Percentiles rank a stretch among this genome's conserved stretches.
phyloP scores from a whole-genome alignment of 2,113 vertebrate genomes.

The Nothoprocta perdicaria region DNA sequence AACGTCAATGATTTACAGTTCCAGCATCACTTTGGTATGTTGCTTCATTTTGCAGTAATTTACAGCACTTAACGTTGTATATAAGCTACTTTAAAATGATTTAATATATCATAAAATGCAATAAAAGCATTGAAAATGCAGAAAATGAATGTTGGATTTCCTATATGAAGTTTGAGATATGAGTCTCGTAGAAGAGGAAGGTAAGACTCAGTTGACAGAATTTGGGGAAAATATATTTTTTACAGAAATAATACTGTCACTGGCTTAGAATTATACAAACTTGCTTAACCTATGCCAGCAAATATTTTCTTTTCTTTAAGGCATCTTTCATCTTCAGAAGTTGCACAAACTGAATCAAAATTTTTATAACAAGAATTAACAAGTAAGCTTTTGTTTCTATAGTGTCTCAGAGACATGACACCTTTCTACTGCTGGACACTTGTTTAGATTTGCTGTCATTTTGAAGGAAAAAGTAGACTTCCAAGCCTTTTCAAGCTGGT shows the following conservation, averaged over 20 bases:
- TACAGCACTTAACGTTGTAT: slow-evolving; percentile 62
- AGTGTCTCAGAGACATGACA: not conserved
- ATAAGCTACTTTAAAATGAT: slow-evolving; percentile 60
- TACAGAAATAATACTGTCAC: not conserved
- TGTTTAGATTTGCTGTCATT: not conserved
- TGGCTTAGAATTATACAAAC: not conserved
- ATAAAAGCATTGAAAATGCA: slow-evolving; percentile 61
- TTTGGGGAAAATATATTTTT: not conserved
- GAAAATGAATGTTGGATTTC: slow-evolving; percentile 56
- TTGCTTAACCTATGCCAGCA: not conserved
- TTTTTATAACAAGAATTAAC: not conserved
- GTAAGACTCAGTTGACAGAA: not conserved
- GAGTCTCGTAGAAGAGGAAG: slow-evolving; percentile 39
- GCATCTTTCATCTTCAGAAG: not conserved
- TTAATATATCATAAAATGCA: slow-evolving; percentile 52
- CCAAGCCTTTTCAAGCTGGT: not conserved
- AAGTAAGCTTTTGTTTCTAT: not conserved
- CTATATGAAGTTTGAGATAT: slow-evolving; percentile 55
- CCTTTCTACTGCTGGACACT: not conserved
- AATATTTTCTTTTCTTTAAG: not conserved
- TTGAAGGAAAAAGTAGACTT: not conserved
- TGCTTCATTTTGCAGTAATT: slow-evolving; percentile 68
- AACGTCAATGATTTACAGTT: slow-evolving; percentile 60
- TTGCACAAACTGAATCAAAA: not conserved
- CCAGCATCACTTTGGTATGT: not conserved